phyloP scores from a whole-genome alignment of 2,797 vertebrate species.

The Salarias fasciatus region DNA sequence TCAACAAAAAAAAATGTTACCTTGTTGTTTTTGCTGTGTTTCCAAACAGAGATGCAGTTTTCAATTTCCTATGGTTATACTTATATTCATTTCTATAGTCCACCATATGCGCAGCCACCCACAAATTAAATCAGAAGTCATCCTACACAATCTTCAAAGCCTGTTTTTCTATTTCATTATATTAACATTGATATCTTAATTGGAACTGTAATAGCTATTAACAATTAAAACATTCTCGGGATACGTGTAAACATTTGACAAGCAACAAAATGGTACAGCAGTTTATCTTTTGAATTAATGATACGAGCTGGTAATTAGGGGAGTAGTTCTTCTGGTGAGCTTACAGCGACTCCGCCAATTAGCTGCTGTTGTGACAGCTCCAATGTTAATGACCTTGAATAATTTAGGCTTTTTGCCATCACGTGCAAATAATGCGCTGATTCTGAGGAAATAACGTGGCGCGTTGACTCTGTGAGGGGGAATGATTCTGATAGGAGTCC shows the following conservation, averaged over 20 bases:
- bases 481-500: not conserved
- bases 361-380: slow-evolving; percentile 71
- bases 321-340: slow-evolving; percentile 50
- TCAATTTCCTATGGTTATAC: too few relatives aligned
- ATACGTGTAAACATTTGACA: slow-evolving; percentile 77
- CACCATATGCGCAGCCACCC: not conserved
- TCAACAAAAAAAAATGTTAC: too few relatives aligned
- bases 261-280: slow-evolving; percentile 74
- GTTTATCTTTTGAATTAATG: slow-evolving; percentile 77
- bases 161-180: slow-evolving; percentile 8
- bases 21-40: too few relatives aligned
- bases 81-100: too few relatives aligned
- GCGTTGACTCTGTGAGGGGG: slow-evolving; percentile 5
- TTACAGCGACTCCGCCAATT: slow-evolving; percentile 59
- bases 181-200: slow-evolving; percentile 15
- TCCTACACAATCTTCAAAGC: not conserved
- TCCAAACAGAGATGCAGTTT: too few relatives aligned
- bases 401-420: slow-evolving; percentile 62
- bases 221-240: slow-evolving; percentile 71
- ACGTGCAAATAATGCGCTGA: slow-evolving; percentile 48
- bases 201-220: slow-evolving; percentile 80
- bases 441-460: slow-evolving; percentile 43
- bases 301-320: slow-evolving; percentile 61
- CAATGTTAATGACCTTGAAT: slow-evolving; percentile 71
- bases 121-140: not conserved